Base-by-base conservation (phyloP, 1,140 invertebrate genomes). In the Maniola jurtina region DNA sequence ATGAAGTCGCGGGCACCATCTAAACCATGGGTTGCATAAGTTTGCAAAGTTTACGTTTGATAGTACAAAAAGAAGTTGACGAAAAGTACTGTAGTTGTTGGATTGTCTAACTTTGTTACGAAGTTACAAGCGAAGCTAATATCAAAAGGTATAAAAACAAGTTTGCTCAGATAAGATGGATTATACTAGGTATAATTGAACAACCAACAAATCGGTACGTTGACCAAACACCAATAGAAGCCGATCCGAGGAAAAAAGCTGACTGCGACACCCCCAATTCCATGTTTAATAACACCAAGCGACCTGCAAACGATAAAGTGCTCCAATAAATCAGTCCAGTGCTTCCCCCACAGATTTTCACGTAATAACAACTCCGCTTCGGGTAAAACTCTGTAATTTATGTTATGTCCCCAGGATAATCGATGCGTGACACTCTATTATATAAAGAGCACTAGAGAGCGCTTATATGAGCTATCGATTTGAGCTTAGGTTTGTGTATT, bases 271-370 rank as follows among this genome's bases (percentile, higher is more conserved):
- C 38, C 50, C 48, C 33, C 38, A 55, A 55, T 25, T 54, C 50
- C 50, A 40, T 63, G 50, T 63, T 63, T 63, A 42, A 63, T 61
- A 66, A 66, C 64, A 59, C 58, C 64, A 73, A 76, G 56, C 42
- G 65, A 68, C 65, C 62, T 73, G 72, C 74, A 63, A 67, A 75
- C 72, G 71, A 74, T 76, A 73, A 76, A 78, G 70, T 77, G 64
- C 67, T 59, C 25, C 50, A 67, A 78, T 80, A 80, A 78, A 78
- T 80, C 78, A 75, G 48, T 5, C 16, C 25, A 65, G 68, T 69
- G 73, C 72, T 75, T 73, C 66, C 61, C 63, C 64, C 69, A 69
- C 70, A 78, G 69, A 75, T 80, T 80, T 78, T 76, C 71, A 73
- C 76, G 70, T 76, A 76, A 80, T 80, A 78, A 76, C 71, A 73